Conservation (phyloP, 2,113 vertebrate species). For the Capra hircus region DNA sequence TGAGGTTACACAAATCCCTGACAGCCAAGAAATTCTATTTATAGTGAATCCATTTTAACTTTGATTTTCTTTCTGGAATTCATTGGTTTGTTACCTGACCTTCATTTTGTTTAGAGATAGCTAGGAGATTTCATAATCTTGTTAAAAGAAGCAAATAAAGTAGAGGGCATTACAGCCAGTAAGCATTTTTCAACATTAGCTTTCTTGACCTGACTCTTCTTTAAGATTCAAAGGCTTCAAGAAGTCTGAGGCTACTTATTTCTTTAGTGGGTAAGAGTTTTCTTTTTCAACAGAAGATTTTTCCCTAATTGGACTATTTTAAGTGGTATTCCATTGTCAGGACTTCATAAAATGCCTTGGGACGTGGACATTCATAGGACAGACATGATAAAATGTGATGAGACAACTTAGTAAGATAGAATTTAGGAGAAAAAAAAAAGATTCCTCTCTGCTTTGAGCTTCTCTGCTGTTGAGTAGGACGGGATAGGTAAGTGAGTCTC, state of each 20-base stretch:
- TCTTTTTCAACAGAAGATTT: background rate
- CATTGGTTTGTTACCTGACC: background rate
- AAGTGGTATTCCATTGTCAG: background rate
- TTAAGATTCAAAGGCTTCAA: background rate
- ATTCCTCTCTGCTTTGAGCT: background rate
- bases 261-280: background rate
- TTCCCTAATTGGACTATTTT: background rate
- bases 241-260: background rate
- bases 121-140: background rate
- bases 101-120: background rate
- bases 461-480: background rate
- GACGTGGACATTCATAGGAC: background rate
- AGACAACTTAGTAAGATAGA: background rate
- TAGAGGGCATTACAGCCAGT: background rate
- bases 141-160: background rate
- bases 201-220: background rate
- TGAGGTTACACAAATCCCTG: background rate
- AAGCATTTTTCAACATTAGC: background rate
- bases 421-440: background rate
- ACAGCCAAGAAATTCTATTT: background rate
- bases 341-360: background rate
- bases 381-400: background rate
- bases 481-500: background rate
- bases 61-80: background rate
- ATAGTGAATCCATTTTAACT: background rate